Evolutionary conservation across 2,888 invertebrate genomes (phyloP).

Genomic region (Willowsia nigromaculata): DNA sequence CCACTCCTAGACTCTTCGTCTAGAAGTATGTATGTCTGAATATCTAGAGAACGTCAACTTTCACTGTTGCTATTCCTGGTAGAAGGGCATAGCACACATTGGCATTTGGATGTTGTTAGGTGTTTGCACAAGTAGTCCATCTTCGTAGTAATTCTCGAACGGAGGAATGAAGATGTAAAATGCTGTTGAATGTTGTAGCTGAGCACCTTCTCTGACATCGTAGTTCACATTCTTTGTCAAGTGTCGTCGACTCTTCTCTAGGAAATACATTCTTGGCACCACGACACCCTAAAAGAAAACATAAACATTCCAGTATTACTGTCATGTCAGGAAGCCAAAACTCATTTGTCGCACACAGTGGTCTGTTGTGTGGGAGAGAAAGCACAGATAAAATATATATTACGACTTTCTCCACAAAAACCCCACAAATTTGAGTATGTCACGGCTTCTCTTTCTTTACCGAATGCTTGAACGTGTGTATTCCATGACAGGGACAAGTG

Average conservation of each 20-base stretch:
- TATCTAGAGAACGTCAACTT: background rate
- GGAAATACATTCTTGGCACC: conserved; percentile 30
- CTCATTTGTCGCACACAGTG: conserved; percentile 43
- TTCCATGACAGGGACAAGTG: background rate
- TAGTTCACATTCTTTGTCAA: conserved; percentile 55
- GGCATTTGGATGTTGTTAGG: background rate
- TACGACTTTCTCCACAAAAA: background rate
- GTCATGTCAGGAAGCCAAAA: conserved; percentile 61
- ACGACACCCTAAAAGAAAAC: conserved; percentile 50
- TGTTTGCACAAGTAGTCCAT: background rate
- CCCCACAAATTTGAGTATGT: background rate
- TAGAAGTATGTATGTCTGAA: background rate
- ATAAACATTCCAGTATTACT: conserved; percentile 58
- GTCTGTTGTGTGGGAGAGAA: background rate
- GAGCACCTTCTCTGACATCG: background rate
- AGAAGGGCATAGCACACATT: background rate
- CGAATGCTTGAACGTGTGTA: background rate
- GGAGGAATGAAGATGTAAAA: conserved; percentile 13
- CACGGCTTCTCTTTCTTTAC: background rate
- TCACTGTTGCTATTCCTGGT: background rate
- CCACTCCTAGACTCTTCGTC: background rate
- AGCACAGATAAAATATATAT: conserved; percentile 26
- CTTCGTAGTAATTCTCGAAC: background rate
- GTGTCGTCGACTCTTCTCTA: conserved; percentile 40
- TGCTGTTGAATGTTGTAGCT: conserved; percentile 23